Evolutionary conservation across 1,140 invertebrate species (phyloP), one percentile per base, ranked within the genome.

Genomic region (Sitophilus oryzae): DNA sequence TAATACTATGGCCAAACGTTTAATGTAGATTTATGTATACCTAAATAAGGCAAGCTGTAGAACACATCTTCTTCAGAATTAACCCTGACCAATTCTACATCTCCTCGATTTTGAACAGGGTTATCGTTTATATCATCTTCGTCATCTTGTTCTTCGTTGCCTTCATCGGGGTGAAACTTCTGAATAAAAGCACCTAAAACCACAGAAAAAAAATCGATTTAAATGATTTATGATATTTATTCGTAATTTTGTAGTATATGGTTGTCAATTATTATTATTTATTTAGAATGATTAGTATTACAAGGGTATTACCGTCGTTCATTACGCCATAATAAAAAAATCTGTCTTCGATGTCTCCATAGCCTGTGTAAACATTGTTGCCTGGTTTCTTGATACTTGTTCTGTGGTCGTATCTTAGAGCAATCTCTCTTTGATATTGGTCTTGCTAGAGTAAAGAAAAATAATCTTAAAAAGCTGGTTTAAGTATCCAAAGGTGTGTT

Each of bases 261-360:
- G n/a, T n/a, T n/a, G n/a, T n/a, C n/a, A n/a, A 11, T 8, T 46
- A 14, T 1, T 16, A 11, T 46, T 23, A 10, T 10, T 46, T 11
- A 21, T 22, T 14, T 46, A 10, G 38, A 11, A n/a, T 11, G 3
- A 41, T 10, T 19, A 44, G 21, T 19, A 44, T 8, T 1, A 1
- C 10, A 16, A 44, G 21, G 15, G 5, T 11, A 23, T 19, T 46
- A 65, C 65, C 63, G 18, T 66, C 63, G 25, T 65, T 65, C 65
- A 66, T 65, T 0, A 61, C 61, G 9, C 65, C 65, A 22, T 66
- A 66, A 46, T 58, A 65, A 38, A 61, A 66, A 41, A 66, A 66
- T 15, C 38, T 62, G 22, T 65, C 53, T 19, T 58, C 54, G 0
- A 62, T 55, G 34, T 66, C 63, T 2, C 65, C 65, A 52, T 65